Conservation (phyloP, 2,113 vertebrate genomes). For the Rhombomys opimus region DNA sequence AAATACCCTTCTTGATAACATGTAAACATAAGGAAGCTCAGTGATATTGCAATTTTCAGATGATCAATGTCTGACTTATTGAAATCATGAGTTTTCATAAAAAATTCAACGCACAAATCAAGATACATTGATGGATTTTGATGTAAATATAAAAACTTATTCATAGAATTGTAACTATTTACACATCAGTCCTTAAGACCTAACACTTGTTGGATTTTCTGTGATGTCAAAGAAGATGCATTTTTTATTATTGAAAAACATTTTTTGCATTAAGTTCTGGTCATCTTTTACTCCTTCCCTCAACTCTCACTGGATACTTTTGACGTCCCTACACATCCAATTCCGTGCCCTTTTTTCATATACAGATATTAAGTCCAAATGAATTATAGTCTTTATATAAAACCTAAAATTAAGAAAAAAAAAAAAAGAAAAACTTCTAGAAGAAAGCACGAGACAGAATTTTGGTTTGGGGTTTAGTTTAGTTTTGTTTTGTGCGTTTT, state of each 20-base stretch:
- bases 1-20: neutral
- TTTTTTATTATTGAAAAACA: slow-evolving; percentile 5
- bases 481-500: neutral
- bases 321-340: neutral
- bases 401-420: neutral
- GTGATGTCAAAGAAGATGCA: neutral
- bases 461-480: neutral
- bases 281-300: neutral
- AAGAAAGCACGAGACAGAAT: neutral
- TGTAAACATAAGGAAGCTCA: neutral
- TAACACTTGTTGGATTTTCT: neutral
- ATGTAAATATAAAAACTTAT: neutral
- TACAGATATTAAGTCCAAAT: neutral
- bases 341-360: neutral
- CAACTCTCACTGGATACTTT: neutral
- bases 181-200: neutral
- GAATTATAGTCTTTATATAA: neutral
- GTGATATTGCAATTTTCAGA: slow-evolving; percentile 35
- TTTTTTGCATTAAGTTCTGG: neutral
- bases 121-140: neutral
- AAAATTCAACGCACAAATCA: neutral
- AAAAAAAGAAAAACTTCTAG: neutral
- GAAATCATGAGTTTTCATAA: neutral
- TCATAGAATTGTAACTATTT: neutral
- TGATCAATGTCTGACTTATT: neutral